phyloP scores from a whole-genome alignment of 2,797 vertebrate species.

The Carduelis carduelis region DNA sequence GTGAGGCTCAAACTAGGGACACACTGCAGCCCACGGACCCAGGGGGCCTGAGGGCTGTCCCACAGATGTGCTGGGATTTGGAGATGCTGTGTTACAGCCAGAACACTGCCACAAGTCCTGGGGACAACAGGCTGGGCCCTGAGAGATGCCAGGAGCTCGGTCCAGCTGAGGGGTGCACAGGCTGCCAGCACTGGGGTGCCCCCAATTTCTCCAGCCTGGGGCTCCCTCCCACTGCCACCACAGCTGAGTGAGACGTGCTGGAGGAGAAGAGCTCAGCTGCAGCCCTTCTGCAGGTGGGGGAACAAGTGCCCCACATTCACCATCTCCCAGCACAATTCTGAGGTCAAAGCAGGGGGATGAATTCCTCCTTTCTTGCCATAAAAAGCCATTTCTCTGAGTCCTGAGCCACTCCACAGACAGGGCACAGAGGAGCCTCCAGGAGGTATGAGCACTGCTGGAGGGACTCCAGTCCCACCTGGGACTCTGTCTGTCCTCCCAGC shows the following conservation, averaged over 20 bases:
- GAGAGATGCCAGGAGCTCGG: not conserved
- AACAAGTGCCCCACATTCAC: not conserved
- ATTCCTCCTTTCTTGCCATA: not conserved
- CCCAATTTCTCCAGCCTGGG: not conserved
- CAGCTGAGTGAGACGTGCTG: rapidly evolving
- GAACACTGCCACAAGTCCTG: not conserved
- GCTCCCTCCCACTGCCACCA: not conserved
- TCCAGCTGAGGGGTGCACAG: not conserved
- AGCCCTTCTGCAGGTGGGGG: not conserved
- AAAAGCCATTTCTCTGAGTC: not conserved
- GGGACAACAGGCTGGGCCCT: not conserved
- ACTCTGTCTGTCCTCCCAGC: not conserved
- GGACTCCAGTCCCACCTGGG: not conserved
- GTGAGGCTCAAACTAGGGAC: not conserved
- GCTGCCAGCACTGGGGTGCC: not conserved
- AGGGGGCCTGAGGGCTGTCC: not conserved
- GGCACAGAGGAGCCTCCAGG: not conserved
- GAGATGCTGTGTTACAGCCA: not conserved
- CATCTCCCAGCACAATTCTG: not conserved
- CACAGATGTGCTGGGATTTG: not conserved
- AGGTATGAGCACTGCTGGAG: not conserved
- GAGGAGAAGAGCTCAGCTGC: not conserved
- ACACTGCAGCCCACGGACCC: not conserved
- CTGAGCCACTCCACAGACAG: not conserved
- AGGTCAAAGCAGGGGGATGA: not conserved